Conservation (phyloP, 2,113 vertebrate species). For the Centropus unirufus region DNA sequence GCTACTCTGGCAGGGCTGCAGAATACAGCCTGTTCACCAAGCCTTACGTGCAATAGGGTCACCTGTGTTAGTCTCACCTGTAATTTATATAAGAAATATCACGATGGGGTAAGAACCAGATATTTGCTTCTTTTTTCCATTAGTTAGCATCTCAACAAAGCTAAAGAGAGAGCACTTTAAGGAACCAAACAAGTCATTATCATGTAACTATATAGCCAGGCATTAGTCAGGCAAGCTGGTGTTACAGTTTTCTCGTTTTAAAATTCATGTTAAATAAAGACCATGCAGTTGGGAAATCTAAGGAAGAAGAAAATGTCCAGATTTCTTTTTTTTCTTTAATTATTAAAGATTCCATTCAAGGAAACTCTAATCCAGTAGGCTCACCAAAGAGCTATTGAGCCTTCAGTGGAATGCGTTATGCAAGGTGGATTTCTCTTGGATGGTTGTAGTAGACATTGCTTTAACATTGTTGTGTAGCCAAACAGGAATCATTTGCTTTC, state of each 20-base stretch:
- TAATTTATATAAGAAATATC: background rate
- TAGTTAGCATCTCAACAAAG: background rate
- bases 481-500: slow-evolving; percentile 41
- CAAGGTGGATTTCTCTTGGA: slow-evolving; percentile 51
- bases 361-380: slow-evolving; percentile 45
- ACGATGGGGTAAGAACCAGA: background rate
- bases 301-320: slow-evolving; percentile 33
- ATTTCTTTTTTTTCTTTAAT: slow-evolving; percentile 57
- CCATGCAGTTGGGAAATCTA: background rate
- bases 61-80: background rate
- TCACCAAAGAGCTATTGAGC: slow-evolving; percentile 59
- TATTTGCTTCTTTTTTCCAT: background rate
- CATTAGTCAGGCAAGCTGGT: background rate
- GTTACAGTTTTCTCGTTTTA: background rate
- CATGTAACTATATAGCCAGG: background rate
- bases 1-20: background rate
- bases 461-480: slow-evolving; percentile 37
- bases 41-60: background rate
- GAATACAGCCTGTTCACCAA: background rate
- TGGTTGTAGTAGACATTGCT: slow-evolving; percentile 55
- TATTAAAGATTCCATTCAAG: slow-evolving; percentile 48
- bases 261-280: slow-evolving; percentile 3
- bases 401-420: slow-evolving; percentile 12
- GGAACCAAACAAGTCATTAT: background rate
- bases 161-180: background rate